These are phyloP conservation scores for Aphelenchoides avenae DNA, from an alignment of 1,140 invertebrate genomes.

Conservation along the genomic window DNA sequence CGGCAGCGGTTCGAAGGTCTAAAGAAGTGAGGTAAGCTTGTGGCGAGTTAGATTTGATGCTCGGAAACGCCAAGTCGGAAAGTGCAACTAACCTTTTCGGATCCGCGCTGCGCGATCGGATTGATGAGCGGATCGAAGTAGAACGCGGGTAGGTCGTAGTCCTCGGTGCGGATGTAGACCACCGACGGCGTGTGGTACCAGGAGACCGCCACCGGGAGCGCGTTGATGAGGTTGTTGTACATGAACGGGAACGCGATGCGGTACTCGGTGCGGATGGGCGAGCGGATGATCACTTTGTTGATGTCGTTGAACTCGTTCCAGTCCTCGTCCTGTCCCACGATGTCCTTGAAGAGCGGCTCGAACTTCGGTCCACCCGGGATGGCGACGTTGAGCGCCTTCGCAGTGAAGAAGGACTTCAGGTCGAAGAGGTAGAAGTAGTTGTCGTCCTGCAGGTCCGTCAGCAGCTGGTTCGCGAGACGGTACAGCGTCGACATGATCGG, in stretches of 20 bases:
- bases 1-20: conserved; percentile 67
- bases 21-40: no score
- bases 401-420: conserved; percentile 98
- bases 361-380: conserved; percentile 99
- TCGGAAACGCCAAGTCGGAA: no score
- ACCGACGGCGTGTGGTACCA: conserved; percentile 94
- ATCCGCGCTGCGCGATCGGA: conserved; percentile 91
- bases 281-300: conserved; percentile 98
- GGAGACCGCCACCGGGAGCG: conserved; percentile 54
- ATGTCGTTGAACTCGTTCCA: conserved; percentile 99
- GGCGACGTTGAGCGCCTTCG: conserved; percentile 99
- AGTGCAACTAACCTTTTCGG: conserved; percentile 68
- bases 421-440: conserved; percentile 99
- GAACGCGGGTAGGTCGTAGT: conserved; percentile 98
- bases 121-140: conserved; percentile 99
- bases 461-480: conserved; percentile 89
- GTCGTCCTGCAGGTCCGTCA: conserved; percentile 94
- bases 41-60: no score
- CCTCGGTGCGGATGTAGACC: conserved; percentile 98
- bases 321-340: conserved; percentile 95
- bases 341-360: conserved; percentile 96
- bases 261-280: conserved; percentile 96
- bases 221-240: conserved; percentile 77
- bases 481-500: conserved; percentile 97
- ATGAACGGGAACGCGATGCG: conserved; percentile 94